These are phyloP conservation scores for Pachycephala philippinensis DNA, from an alignment of 2,113 vertebrate genomes.

Conservation along the genomic window DNA sequence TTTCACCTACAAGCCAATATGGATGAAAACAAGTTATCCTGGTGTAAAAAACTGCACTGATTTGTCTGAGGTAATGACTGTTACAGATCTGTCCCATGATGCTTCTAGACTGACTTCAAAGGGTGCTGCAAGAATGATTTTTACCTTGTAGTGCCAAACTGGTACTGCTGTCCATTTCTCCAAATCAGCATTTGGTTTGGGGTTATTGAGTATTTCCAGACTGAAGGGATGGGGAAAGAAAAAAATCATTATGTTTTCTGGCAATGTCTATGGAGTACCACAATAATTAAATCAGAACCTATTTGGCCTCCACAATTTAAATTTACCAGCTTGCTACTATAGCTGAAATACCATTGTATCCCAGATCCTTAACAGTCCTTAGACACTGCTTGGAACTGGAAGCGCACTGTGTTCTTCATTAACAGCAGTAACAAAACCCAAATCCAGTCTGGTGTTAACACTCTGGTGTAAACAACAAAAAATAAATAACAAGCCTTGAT, in stretches of 20 bases:
- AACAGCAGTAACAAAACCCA: not conserved
- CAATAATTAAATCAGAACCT: not conserved
- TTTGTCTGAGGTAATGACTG: not conserved
- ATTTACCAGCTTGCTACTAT: not conserved
- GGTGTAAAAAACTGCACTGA: not conserved
- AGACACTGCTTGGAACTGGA: not conserved
- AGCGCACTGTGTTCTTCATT: not conserved
- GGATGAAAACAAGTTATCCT: not conserved
- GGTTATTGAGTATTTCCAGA: not conserved
- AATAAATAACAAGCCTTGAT: not conserved
- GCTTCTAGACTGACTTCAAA: not conserved
- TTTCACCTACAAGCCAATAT: not conserved
- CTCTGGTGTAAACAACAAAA: not conserved
- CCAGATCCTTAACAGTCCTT: not conserved
- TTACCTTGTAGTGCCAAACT: not conserved
- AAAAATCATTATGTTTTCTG: not conserved
- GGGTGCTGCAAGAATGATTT: not conserved
- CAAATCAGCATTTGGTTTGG: not conserved
- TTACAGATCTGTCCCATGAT: not conserved
- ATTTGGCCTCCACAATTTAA: not conserved
- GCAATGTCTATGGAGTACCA: not conserved
- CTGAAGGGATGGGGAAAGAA: not conserved
- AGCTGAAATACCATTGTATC: not conserved
- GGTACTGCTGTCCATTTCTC: not conserved
- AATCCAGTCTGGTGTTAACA: not conserved